Conservation (phyloP, 2,113 vertebrate genomes). For the Pollimyrus isidori region DNA sequence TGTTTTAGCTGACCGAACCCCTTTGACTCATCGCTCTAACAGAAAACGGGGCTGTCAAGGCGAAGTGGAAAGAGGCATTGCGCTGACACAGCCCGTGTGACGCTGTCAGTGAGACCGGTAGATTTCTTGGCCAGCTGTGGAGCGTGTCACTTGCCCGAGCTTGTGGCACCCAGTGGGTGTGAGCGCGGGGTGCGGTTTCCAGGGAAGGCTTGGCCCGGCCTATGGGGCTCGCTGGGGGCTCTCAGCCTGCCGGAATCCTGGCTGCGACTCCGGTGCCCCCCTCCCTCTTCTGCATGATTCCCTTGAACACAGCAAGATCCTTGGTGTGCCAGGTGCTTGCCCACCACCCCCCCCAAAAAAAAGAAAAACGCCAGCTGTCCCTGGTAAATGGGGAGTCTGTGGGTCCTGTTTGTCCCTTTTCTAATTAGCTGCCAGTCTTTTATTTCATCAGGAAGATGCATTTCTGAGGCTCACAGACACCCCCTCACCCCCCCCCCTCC, state of each 20-base stretch:
- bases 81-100: neutral
- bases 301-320: constrained; percentile 28
- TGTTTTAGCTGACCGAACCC: neutral
- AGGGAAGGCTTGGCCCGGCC: constrained; percentile 33
- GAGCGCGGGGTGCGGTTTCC: constrained; percentile 32
- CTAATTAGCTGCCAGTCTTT: neutral
- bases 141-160: constrained; percentile 38
- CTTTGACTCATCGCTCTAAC: neutral
- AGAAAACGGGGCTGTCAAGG: neutral
- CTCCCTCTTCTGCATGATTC: constrained; percentile 42
- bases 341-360: no score
- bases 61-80: neutral
- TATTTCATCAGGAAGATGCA: neutral
- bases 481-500: neutral
- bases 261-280: constrained; percentile 32
- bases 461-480: neutral
- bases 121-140: constrained; percentile 38
- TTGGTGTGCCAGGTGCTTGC: constrained; percentile 30
- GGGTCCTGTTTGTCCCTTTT: neutral
- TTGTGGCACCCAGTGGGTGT: constrained; percentile 36
- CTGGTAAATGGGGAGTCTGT: constrained; percentile 15
- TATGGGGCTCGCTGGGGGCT: constrained; percentile 19
- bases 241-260: constrained; percentile 33
- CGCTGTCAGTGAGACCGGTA: constrained; percentile 45
- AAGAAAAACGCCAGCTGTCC: constrained; percentile 48